phyloP scores from a whole-genome alignment of 2,113 vertebrate species.

The Eclectus roratus region DNA sequence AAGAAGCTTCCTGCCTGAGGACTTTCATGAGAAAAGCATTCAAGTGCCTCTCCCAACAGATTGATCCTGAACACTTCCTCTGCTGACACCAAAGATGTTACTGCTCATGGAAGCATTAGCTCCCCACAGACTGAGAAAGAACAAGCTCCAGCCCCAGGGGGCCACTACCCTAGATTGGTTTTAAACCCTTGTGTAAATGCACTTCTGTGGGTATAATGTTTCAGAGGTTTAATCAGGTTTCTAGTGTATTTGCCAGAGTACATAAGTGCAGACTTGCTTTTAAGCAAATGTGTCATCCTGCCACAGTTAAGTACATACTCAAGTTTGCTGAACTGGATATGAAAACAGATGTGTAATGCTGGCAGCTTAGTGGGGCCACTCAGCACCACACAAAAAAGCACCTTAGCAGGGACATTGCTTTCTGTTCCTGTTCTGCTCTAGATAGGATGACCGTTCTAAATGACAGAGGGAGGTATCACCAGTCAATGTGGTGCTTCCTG shows the following conservation, averaged over 20 bases:
- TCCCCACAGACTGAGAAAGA: neutral
- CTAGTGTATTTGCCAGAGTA: neutral
- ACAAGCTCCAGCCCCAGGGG: neutral
- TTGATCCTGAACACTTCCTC: fast-evolving
- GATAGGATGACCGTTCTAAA: neutral
- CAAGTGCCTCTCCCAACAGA: neutral
- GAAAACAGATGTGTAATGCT: neutral
- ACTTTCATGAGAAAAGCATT: neutral
- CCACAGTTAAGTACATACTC: neutral
- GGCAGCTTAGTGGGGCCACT: neutral
- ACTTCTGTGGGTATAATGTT: fast-evolving
- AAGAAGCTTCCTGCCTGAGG: neutral
- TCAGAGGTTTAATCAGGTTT: neutral
- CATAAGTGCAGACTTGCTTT: neutral
- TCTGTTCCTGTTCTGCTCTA: neutral
- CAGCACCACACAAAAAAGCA: neutral
- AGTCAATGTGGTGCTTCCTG: neutral
- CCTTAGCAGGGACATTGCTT: neutral
- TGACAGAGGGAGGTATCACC: fast-evolving
- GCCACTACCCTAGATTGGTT: neutral
- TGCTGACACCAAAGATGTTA: neutral
- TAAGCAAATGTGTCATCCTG: neutral
- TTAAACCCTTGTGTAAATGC: neutral
- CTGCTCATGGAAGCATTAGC: neutral
- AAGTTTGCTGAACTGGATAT: neutral